Percentiles rank a stretch among this genome's conserved stretches.
Conservation (phyloP, 92 coral and sea anemone genomes). For the Epizoanthus fatuus region DNA sequence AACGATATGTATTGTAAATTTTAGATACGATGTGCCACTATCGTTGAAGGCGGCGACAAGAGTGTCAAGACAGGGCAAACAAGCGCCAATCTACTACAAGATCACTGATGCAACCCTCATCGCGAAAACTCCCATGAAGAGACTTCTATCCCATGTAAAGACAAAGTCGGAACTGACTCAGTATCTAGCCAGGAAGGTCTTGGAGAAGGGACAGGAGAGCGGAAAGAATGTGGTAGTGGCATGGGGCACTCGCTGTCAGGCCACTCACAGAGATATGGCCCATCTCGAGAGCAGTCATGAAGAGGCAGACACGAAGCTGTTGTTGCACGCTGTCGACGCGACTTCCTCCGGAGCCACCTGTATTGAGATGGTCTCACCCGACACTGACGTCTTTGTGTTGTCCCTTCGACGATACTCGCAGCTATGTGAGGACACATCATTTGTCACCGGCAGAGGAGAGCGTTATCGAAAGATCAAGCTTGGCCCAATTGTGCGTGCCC, state of each 20-base stretch:
- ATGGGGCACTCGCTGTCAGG: constrained; percentile 46
- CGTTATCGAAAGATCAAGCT: constrained; percentile 49
- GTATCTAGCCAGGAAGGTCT: constrained; percentile 57
- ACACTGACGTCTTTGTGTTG: constrained; percentile 65
- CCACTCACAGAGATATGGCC: constrained; percentile 54
- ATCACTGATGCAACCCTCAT: constrained; percentile 67
- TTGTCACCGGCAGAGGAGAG: constrained; percentile 62
- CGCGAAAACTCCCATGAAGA: constrained; percentile 67
- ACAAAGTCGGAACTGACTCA: constrained; percentile 63
- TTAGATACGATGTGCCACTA: constrained; percentile 63
- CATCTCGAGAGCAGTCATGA: constrained; percentile 64
- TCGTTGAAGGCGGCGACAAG: constrained; percentile 70
- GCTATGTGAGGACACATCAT: constrained; percentile 39
- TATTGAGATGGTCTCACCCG: constrained; percentile 56
- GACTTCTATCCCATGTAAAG: constrained; percentile 61
- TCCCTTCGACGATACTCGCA: constrained; percentile 44
- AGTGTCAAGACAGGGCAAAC: constrained; percentile 42
- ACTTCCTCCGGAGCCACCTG: constrained; percentile 61
- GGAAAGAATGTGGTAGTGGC: constrained; percentile 42
- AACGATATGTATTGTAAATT: background rate
- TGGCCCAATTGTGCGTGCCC: constrained; percentile 59
- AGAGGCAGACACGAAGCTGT: constrained; percentile 72
- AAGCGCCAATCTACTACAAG: constrained; percentile 64
- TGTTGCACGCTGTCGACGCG: constrained; percentile 64
- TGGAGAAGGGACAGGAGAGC: constrained; percentile 20